These are phyloP conservation scores for Synergus japonicus DNA, from an alignment of 2,888 invertebrate species.

Conservation along the genomic window DNA sequence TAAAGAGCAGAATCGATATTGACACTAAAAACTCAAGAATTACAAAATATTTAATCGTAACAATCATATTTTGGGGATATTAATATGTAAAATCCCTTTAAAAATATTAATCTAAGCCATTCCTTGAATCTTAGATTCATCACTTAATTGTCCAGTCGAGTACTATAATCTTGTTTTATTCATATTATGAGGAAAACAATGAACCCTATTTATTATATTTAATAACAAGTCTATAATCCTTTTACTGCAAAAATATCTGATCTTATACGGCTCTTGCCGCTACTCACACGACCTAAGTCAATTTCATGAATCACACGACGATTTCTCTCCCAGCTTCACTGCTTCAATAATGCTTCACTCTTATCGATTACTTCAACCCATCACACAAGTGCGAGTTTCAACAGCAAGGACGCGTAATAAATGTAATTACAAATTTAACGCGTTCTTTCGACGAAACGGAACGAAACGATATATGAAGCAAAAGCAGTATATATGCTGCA, in stretches of 20 bases:
- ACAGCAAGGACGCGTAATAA: conserved; percentile 42
- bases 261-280: background rate
- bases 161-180: too few relatives aligned
- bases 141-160: too few relatives aligned
- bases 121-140: too few relatives aligned
- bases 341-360: background rate
- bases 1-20: conserved; percentile 5
- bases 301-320: conserved; percentile 3
- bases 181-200: too few relatives aligned
- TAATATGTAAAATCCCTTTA: too few relatives aligned
- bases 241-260: background rate
- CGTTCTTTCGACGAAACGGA: conserved; percentile 45
- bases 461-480: conserved; percentile 42
- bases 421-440: conserved; percentile 62
- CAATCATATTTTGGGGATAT: too few relatives aligned
- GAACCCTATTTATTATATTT: background rate
- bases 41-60: too few relatives aligned
- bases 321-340: background rate
- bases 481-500: conserved; percentile 21
- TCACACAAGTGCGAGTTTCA: conserved; percentile 17
- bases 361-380: conserved; percentile 48
- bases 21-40: background rate
- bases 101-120: too few relatives aligned
- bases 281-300: background rate
- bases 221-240: background rate